Conservation (phyloP, 2,888 invertebrate genomes). For the Rhogogaster chlorosoma region DNA sequence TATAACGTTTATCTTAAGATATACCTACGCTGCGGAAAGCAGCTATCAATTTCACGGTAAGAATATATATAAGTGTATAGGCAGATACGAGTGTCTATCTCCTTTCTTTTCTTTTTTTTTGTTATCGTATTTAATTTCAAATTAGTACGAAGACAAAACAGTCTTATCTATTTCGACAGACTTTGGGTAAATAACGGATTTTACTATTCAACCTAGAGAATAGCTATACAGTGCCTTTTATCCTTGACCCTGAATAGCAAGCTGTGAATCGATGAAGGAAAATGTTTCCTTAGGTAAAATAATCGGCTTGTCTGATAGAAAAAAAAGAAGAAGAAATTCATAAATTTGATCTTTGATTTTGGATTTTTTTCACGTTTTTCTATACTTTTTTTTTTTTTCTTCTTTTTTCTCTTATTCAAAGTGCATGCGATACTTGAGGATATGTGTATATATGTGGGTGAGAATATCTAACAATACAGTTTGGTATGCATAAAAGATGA, state of each 20-base stretch:
- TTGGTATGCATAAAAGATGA: conserved; percentile 61
- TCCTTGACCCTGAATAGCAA: background rate
- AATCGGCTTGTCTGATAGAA: background rate
- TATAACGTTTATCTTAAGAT: background rate
- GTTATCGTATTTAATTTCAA: background rate
- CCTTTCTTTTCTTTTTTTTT: background rate
- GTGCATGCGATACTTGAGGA: background rate
- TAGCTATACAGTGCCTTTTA: no score
- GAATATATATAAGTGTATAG: background rate
- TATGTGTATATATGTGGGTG: conserved; percentile 12
- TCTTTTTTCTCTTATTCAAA: background rate
- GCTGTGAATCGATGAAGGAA: background rate
- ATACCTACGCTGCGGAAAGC: background rate
- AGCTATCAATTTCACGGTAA: conserved; percentile 10
- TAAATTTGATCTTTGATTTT: no score
- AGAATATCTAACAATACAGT: conserved; percentile 58
- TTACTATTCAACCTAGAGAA: no score
- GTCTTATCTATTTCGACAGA: no score
- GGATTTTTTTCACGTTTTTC: background rate
- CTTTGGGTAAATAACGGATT: no score
- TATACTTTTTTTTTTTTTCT: background rate
- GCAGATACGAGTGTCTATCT: no score
- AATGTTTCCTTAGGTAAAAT: no score
- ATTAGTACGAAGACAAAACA: no score
- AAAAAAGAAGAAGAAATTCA: background rate